Percentiles rank a stretch among this genome's conserved stretches.
Evolutionary conservation across 2,113 vertebrate genomes (phyloP).

Genomic region (Manacus vitellinus): DNA sequence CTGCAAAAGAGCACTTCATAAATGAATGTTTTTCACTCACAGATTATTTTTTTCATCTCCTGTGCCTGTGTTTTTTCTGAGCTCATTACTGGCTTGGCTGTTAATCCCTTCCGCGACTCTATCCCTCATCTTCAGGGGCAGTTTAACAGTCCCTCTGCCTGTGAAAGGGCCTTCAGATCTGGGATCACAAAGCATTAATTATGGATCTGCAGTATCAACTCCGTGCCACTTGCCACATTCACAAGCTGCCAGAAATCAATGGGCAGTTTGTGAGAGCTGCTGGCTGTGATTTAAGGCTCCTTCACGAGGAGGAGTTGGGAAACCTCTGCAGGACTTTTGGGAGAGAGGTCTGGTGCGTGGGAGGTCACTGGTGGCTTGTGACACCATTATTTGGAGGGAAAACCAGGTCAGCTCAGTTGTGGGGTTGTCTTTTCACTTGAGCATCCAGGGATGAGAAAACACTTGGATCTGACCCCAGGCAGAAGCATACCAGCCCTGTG

Average conservation of each 20-base stretch:
- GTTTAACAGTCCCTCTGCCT: conserved; percentile 37
- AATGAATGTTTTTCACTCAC: conserved; percentile 19
- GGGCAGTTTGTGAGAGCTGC: conserved; percentile 17
- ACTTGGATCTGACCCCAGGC: background rate
- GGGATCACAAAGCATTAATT: conserved; percentile 65
- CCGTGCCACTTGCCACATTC: conserved; percentile 1
- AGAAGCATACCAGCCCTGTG: background rate
- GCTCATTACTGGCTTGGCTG: conserved; percentile 51
- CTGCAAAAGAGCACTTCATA: background rate
- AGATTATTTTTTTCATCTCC: conserved; percentile 36
- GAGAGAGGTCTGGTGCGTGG: background rate
- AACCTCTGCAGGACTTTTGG: background rate
- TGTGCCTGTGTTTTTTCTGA: background rate
- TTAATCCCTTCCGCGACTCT: conserved; percentile 43
- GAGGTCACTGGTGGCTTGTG: background rate
- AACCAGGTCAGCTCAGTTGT: background rate
- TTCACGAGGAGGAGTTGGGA: background rate
- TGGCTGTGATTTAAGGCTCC: conserved; percentile 1
- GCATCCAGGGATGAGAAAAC: background rate
- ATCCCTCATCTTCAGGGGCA: conserved; percentile 56
- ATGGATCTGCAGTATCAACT: conserved; percentile 58
- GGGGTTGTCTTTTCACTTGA: background rate
- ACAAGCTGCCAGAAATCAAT: conserved; percentile 24
- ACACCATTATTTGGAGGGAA: background rate
- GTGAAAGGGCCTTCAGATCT: conserved; percentile 58